These are phyloP conservation scores for Crotalus tigris DNA, from an alignment of 2,113 vertebrate species.

Conservation along the genomic window DNA sequence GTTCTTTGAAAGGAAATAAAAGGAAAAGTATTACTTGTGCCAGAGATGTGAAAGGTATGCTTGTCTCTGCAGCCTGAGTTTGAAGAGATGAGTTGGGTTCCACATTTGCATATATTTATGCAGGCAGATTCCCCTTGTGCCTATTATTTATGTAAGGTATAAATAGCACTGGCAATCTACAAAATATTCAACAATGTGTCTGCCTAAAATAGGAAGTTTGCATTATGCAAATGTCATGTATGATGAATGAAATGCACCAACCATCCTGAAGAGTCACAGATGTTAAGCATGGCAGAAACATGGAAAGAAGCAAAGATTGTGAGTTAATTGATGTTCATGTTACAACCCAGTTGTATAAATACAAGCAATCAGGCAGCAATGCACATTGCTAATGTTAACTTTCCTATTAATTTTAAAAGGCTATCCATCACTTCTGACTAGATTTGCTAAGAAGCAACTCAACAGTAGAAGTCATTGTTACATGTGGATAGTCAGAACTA, in stretches of 20 bases:
- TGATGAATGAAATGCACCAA: slow-evolving; percentile 74
- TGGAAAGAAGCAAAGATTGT: slow-evolving; percentile 57
- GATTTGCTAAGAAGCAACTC: background rate
- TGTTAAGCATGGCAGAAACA: slow-evolving; percentile 68
- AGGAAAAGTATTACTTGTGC: slow-evolving; percentile 61
- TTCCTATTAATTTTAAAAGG: slow-evolving; percentile 38
- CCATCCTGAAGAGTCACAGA: slow-evolving; percentile 77
- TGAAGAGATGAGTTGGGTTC: slow-evolving; percentile 45
- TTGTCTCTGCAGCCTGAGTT: slow-evolving; percentile 45
- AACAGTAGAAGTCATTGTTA: slow-evolving; percentile 1
- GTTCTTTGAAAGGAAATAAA: slow-evolving; percentile 68
- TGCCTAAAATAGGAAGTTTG: slow-evolving; percentile 70
- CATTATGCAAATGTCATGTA: slow-evolving; percentile 77
- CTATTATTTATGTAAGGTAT: slow-evolving; percentile 66
- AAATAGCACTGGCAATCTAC: slow-evolving; percentile 65
- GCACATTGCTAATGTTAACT: slow-evolving; percentile 49
- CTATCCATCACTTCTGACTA: slow-evolving; percentile 31
- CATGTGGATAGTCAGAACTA: accelerated
- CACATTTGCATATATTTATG: slow-evolving; percentile 50
- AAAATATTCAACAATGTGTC: slow-evolving; percentile 68
- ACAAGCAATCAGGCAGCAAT: slow-evolving; percentile 59
- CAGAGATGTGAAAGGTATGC: slow-evolving; percentile 53
- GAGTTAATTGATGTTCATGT: slow-evolving; percentile 66
- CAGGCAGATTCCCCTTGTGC: slow-evolving; percentile 56
- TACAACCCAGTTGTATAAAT: slow-evolving; percentile 67